Evolutionary conservation across 2,888 invertebrate genomes (phyloP), one percentile per base, ranked within the genome.

Genomic region (Eupithecia dodoneata): DNA sequence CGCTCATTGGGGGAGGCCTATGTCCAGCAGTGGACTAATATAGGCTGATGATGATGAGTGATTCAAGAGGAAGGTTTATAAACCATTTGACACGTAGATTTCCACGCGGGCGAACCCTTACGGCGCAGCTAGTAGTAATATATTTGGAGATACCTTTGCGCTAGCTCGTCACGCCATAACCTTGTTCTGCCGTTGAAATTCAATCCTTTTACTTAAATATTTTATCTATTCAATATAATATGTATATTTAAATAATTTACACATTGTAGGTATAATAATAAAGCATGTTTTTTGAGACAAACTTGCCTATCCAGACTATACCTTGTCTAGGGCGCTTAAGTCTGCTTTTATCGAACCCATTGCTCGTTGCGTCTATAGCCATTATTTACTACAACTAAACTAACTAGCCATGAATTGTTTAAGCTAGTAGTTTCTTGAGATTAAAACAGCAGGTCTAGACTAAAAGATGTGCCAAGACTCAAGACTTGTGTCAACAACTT

Each of bases 401-500:
- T n/a, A n/a, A n/a, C n/a, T 30, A 63, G 2, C 30, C 18, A 12
- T 30, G 4, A 63, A 63, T 59, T 63, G 10, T 63, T 63, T 63
- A 30, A 63, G 30, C 4, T 12, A 63, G 63, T 63, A 30, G 30
- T 63, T 10, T 59, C 65, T 65, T 66, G 6, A 15, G 42, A 66
- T 42, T 42, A 66, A 42, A 66, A 66, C 42, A 66, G 15, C 15
- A 42, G 63, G 15, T 66, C 41, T 15, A 42, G 12, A 66, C 66
- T 66, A 42, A 66, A 66, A 41, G 13, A 42, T 66, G 42, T 66
- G 18, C 70, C 70, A 70, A 47, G 10, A 45, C 47, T 18, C 69
- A 69, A 69, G n/a, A 18, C 45, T 45, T 71, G 71, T 72, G 69
- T 30, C 72, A 65, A 12, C 63, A 67, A 65, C 69, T 72, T 74